Base-by-base conservation (phyloP, 2,888 invertebrate species). In the Eurytoma californica region DNA sequence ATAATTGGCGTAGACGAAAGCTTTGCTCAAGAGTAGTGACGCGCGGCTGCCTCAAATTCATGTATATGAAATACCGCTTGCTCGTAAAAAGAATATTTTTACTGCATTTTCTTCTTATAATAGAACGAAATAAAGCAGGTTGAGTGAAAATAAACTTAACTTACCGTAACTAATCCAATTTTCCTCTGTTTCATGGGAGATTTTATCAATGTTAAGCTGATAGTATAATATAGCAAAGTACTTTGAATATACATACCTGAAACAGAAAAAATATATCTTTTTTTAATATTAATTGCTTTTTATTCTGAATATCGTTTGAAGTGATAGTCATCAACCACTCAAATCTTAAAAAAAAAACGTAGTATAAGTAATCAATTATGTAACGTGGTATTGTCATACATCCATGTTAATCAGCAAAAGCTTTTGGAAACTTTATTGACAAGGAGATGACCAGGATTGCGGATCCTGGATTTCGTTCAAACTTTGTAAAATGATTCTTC, bases 81-180 rank as follows among this genome's bases (percentile, higher is more conserved):
- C 53, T 39, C 65, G 18, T 39, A 47, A 57, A 65, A 73, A 65
- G 65, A 57, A 73, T 65, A 65, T 16, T 30, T 14, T 63, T 51
- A 61, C 39, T 65, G 47, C 57, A 16, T 12, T 63, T 73, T 65
- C 63, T 73, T 24, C 39, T 39, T 73, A 65, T 73, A 63, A 73
- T 53, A 65, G 65, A 73, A 39, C 39, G 39, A 39, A 39, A 73
- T 65, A 68, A 53, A 47, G 28, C 53, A 30, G 14, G 39, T 49
- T 28, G 20, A 16, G n/a, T 20, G 47, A 72, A 47, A 73, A 73
- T 73, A 73, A 65, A 73, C 63, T 65, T 57, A 47, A 73, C 65
- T 73, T 73, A 73, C 65, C 55, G 73, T 65, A 55, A 73, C 55
- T 53, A 73, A 73, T 73, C 24, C 65, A 57, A 63, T 72, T 57